Conservation (phyloP, 2,797 vertebrate species). For the Rhinoraja longicauda region DNA sequence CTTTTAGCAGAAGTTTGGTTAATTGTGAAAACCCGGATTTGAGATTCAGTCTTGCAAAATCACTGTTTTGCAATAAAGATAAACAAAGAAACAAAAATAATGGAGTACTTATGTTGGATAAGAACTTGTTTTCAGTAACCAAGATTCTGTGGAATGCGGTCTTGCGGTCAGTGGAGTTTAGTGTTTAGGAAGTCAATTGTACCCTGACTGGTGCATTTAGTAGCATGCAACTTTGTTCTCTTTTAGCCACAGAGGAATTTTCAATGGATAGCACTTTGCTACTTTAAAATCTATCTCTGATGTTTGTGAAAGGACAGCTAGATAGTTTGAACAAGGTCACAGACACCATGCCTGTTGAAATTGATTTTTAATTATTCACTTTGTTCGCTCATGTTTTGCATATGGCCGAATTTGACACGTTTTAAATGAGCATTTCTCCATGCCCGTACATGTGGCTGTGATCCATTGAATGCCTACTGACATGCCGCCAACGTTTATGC, state of each 20-base stretch:
- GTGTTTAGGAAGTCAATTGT: constrained; percentile 13
- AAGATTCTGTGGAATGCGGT: background rate
- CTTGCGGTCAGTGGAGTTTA: background rate
- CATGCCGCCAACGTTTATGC: background rate
- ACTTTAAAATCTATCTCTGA: background rate
- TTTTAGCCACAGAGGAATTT: background rate
- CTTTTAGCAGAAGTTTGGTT: background rate
- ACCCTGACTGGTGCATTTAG: background rate
- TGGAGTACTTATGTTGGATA: background rate
- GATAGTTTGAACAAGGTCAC: background rate
- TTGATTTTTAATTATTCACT: no score
- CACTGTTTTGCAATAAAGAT: background rate
- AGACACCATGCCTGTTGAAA: background rate
- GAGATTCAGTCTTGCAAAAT: background rate
- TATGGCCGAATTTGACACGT: background rate
- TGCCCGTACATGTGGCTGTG: background rate
- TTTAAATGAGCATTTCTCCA: background rate
- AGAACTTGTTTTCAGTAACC: constrained; percentile 17
- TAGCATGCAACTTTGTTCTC: background rate
- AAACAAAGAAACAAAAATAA: constrained; percentile 32
- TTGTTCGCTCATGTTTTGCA: background rate
- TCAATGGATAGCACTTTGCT: background rate
- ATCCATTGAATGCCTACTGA: background rate
- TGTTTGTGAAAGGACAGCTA: no score
- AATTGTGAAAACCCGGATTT: background rate